A percentile compares a stretch with the other conserved stretches of the same genome.
Conservation (phyloP, 2,797 vertebrate genomes). For the Protonibea diacanthus region DNA sequence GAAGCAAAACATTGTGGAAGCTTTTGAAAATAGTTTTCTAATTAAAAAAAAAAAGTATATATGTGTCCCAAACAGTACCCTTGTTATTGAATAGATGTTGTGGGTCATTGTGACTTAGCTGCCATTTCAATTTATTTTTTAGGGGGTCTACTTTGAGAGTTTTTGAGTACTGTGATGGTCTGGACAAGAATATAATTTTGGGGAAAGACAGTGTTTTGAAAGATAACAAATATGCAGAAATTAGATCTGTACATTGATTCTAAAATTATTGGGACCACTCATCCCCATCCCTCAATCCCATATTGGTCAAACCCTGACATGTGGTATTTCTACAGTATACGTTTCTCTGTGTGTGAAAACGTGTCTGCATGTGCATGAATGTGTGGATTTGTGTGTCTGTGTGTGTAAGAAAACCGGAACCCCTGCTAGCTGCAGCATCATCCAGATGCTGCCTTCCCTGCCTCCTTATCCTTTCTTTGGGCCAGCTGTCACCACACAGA, state of each 20-base stretch:
- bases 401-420: constrained; percentile 32
- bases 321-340: constrained; percentile 40
- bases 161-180: neutral
- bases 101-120: constrained; percentile 29
- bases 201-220: constrained; percentile 5
- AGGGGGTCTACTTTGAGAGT: neutral
- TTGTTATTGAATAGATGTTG: neutral
- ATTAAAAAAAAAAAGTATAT: neutral
- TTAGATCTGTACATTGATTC: constrained; percentile 4
- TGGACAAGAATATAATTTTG: neutral
- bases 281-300: neutral
- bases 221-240: constrained; percentile 16
- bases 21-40: neutral
- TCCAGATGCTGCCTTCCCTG: constrained; percentile 60
- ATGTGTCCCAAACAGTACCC: neutral
- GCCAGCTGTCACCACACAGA: constrained; percentile 70
- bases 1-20: neutral
- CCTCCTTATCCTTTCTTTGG: constrained; percentile 54
- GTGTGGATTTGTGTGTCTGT: constrained; percentile 4
- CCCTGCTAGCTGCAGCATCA: constrained; percentile 51
- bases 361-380: constrained; percentile 17
- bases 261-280: neutral
- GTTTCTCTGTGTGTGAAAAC: constrained; percentile 22
- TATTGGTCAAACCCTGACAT: constrained; percentile 14
- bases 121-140: constrained; percentile 9